Evolutionary conservation across 2,888 invertebrate genomes (phyloP), one percentile per base, ranked within the genome.

Genomic region (Cryptus armator): DNA sequence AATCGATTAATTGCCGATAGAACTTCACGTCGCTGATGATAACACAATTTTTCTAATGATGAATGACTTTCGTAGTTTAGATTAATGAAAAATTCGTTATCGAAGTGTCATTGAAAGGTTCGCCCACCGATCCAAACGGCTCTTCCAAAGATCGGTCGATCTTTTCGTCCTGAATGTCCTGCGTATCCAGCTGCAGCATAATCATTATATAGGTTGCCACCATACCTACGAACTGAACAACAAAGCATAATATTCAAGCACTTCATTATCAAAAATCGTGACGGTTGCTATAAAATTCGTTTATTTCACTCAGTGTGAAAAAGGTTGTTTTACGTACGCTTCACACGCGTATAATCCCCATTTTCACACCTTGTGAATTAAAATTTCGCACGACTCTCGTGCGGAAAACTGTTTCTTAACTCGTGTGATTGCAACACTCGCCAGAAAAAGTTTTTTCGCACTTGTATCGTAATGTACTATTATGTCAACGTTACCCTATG

Each of bases 171-270:
- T 80, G 29, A 43, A 48, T 24, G 37, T 67, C 59, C 56, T 67
- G 66, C 44, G n/a, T 48, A 48, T 84, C 84, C 10, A 86, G 62
- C 59, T 87, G 87, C 32, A 85, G 78, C 87, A 87, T 87, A 24
- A 87, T 70, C 66, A 83, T 85, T 12, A 87, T 14, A 64, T 86
- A 87, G 24, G 84, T 85, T 29, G 71, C 44, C 32, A 86, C 70
- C 32, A 70, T 74, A 14, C 84, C 81, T 12, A 81, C 32, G 14
- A 87, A 81, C 87, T 87, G 62, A 48, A 70, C 6, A 56, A 16
- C 48, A 12, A 66, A 51, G 64, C 24, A 46, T 44, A 48, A 2
- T 14, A 12, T 46, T 24, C 9, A 56, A 19, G 2, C 56, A 19
- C 24, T 16, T 16, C n/a, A 44, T n/a, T 32, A 9, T 10, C 2